Conservation (phyloP, 2,113 vertebrate genomes). For the Corvus cornix region DNA sequence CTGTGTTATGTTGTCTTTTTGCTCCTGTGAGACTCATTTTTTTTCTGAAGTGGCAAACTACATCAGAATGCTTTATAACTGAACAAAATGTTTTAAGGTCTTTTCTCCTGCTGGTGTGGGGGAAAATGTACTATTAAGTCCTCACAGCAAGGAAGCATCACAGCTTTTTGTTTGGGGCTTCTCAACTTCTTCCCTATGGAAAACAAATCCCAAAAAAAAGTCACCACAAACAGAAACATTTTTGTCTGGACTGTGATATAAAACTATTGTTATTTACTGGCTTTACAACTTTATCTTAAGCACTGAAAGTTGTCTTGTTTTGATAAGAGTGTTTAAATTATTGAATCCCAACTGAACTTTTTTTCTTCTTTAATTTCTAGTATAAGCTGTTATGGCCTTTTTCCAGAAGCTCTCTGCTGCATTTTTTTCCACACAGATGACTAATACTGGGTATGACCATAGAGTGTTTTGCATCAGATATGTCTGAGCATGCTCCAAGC, state of each 20-base stretch:
- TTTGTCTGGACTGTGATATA: not conserved
- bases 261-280: not conserved
- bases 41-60: not conserved
- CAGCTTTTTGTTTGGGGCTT: not conserved
- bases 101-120: not conserved
- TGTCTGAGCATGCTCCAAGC: rapidly evolving
- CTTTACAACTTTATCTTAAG: not conserved
- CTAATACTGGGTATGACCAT: rapidly evolving
- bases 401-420: not conserved
- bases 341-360: not conserved
- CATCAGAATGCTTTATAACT: not conserved
- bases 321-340: not conserved
- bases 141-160: not conserved
- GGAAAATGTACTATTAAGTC: not conserved
- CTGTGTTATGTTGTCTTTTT: not conserved
- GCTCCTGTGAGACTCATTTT: rapidly evolving
- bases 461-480: not conserved
- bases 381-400: not conserved
- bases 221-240: rapidly evolving
- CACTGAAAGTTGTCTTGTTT: not conserved
- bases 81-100: not conserved
- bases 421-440: not conserved
- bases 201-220: not conserved
- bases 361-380: not conserved
- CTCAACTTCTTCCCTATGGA: not conserved